Evolutionary conservation across 2,113 vertebrate genomes (phyloP).

Genomic region (Daubentonia madagascariensis): DNA sequence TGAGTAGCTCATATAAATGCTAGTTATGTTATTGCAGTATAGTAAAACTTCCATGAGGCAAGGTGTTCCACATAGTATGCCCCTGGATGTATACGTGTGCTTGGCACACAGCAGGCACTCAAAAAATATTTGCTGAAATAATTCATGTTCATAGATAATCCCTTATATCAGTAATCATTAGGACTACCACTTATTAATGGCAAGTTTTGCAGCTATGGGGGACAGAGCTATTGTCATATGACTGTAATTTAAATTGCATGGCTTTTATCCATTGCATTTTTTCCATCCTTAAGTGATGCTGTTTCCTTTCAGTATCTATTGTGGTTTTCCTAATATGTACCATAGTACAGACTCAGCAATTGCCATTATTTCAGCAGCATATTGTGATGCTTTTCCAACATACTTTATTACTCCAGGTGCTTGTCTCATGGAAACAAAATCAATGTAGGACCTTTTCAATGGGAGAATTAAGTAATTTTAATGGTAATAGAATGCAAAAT

Average conservation of each 20-base stretch:
- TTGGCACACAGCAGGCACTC: not conserved
- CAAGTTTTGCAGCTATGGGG: not conserved
- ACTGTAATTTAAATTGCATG: conserved; percentile 38
- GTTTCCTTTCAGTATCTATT: conserved; percentile 47
- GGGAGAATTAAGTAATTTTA: conserved; percentile 35
- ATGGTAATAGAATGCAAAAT: conserved; percentile 21
- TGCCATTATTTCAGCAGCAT: conserved; percentile 41
- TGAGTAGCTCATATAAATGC: not conserved
- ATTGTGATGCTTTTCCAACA: conserved; percentile 33
- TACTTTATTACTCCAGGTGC: conserved; percentile 42
- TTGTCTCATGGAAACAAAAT: conserved; percentile 54
- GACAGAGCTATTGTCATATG: conserved; percentile 18
- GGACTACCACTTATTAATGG: not conserved
- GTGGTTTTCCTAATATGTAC: conserved; percentile 46
- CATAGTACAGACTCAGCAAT: conserved; percentile 11
- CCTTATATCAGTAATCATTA: not conserved
- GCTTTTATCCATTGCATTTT: conserved; percentile 56
- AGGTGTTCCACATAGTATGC: not conserved
- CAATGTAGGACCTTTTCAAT: conserved; percentile 26
- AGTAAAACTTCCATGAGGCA: not conserved
- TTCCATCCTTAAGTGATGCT: conserved; percentile 41
- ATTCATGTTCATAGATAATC: not conserved
- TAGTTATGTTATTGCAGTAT: not conserved
- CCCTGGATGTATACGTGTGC: not conserved
- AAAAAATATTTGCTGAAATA: conserved; percentile 32